phyloP scores from a whole-genome alignment of 2,888 invertebrate species.

The Cheilosia vulpina region DNA sequence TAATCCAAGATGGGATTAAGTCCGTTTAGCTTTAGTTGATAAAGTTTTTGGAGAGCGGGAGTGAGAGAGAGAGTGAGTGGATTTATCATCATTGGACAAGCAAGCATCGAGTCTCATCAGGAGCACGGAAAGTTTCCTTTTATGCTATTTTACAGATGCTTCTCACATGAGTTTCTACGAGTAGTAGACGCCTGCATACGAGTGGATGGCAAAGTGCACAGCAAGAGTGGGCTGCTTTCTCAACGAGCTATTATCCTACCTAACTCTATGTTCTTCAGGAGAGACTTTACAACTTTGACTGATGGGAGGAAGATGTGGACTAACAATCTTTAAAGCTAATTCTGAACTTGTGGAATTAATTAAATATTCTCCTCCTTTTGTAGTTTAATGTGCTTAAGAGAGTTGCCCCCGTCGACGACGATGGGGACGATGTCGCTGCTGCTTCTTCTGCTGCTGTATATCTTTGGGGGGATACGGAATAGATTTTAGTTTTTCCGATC shows the following conservation, averaged over 20 bases:
- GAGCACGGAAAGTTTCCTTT: constrained; percentile 34
- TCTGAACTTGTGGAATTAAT: constrained; percentile 43
- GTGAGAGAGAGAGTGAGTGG: constrained; percentile 23
- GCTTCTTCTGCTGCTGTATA: neutral
- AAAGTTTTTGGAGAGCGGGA: constrained; percentile 49
- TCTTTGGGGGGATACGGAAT: neutral
- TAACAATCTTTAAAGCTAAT: constrained; percentile 36
- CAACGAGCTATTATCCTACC: constrained; percentile 20
- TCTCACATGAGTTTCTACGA: constrained; percentile 17
- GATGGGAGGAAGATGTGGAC: constrained; percentile 24
- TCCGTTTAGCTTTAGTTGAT: constrained; percentile 71
- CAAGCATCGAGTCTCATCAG: constrained; percentile 29
- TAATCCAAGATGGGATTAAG: constrained; percentile 70
- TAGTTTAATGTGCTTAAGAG: constrained; percentile 30
- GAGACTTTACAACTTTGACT: constrained; percentile 34
- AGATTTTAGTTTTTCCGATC: neutral
- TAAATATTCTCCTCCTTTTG: constrained; percentile 33
- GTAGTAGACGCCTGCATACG: too few species aligned
- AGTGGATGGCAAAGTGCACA: constrained; percentile 17
- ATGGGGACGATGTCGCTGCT: neutral
- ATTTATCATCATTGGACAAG: constrained; percentile 54
- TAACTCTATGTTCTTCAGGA: constrained; percentile 13
- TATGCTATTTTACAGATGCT: constrained; percentile 45
- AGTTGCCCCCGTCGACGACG: neutral
- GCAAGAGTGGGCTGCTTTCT: neutral